Evolutionary conservation across 1,140 invertebrate genomes (phyloP), one percentile per base, ranked within the genome.

Genomic region (Bombus superbus): DNA sequence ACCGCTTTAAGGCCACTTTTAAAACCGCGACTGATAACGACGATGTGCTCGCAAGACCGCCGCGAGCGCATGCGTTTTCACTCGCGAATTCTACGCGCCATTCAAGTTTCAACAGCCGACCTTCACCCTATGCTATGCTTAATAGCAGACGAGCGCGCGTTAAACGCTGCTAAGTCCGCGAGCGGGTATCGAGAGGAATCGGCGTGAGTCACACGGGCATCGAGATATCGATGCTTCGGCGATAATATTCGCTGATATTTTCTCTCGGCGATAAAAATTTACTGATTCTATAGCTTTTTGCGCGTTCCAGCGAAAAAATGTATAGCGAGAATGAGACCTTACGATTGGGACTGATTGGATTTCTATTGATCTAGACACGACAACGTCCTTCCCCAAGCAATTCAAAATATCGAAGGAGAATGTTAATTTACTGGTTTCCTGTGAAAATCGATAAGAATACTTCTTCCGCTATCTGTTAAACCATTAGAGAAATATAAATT

Each of bases 51-150:
- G 90, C 81, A 82, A 86, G 42, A 53, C 53, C 62, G 22, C 40
- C 53, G 73, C 44, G 42, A 44, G 59, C 79, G 84, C 83, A 68
- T 66, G 72, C 59, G 53, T 73, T 69, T 10, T 72, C 18, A 64
- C 47, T 35, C 66, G 86, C 89, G 86, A 93, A 92, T 92, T 89
- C 78, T 79, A 86, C 47, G 25, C 75, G 38, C 83, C 86, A 89
- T 91, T 89, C 86, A 86, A 85, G 88, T 92, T 86, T 91, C 90
- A 90, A 94, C 91, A 92, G 91, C 88, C 91, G 91, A 93, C 93
- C 93, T 94, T 94, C 93, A 94, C 91, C 92, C 90, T 92, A 86
- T 84, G 75, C 83, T 62, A n/a, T 62, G 90, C 90, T 44, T 11
- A 62, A 72, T 76, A 75, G 44, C 18, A 59, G 38, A 79, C 53